Evolutionary conservation across 2,888 invertebrate species (phyloP).

Genomic region (Pardosa pseudoannulata): DNA sequence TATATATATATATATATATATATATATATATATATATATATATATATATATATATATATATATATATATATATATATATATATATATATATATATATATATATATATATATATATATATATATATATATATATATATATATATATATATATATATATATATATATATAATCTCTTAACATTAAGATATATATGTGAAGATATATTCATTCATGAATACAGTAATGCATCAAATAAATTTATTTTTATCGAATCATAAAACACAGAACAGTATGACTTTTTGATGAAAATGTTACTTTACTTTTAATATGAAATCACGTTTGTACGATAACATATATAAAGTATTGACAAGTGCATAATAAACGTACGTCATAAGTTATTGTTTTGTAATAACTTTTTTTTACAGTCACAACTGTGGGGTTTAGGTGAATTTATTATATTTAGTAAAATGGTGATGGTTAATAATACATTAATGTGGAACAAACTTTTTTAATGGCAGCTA

Average conservation of each 20-base stretch:
- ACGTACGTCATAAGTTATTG: not conserved
- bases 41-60: no score
- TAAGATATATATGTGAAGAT: not conserved
- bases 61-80: no score
- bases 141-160: no score
- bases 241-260: not conserved
- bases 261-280: not conserved
- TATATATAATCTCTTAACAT: no score
- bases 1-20: no score
- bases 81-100: no score
- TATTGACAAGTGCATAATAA: constrained; percentile 6
- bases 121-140: no score
- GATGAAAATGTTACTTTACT: not conserved
- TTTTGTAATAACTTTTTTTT: not conserved
- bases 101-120: no score
- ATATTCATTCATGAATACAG: not conserved
- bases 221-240: not conserved
- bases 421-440: not conserved
- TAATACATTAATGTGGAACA: not conserved
- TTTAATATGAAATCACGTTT: not conserved
- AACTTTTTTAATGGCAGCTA: constrained; percentile 9
- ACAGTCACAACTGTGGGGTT: not conserved
- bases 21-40: no score
- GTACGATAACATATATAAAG: not conserved
- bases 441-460: not conserved